Evolutionary conservation across 2,888 invertebrate genomes (phyloP), one percentile per base, ranked within the genome.

Genomic region (Tolmerus cingulatus): DNA sequence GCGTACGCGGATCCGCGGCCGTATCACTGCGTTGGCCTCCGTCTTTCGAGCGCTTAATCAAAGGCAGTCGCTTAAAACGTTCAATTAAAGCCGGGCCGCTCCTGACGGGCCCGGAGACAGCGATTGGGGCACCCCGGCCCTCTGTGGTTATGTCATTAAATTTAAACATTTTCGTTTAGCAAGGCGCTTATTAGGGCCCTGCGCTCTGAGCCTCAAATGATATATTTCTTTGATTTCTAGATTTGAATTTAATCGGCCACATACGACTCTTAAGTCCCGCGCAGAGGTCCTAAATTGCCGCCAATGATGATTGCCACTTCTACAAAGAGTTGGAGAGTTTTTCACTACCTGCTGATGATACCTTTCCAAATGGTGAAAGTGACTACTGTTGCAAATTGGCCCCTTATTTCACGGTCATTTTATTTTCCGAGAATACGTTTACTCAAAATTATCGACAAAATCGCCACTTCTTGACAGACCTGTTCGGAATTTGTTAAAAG

Each of bases 131-230:
- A 84, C 76, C 82, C 43, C 82, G 66, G 81, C 74, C 86, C 86
- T 82, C 88, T 88, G 87, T 88, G 66, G 81, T 88, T 88, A 88
- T 88, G 87, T 88, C 88, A 88, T 88, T 88, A 88, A 88, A 88
- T 14, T 87, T 88, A 88, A 88, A 87, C 86, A 86, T 88, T 88
- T 88, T 88, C 88, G 88, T 88, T 88, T 88, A 88, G 82, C 46
- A 57, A 82, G 84, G 86, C 86, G 55, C 51, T 88, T 78, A 88
- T 88, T 88, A 88, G 86, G 43, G 51, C 27, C 81, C 16, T 55
- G 66, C 86, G 37, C 51, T 43, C 79, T 51, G 66, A 55, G 74
- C 79, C 46, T 23, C 81, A 87, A 87, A 87, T 87, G 87, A 87
- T 87, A 87, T 86, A 87, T 87, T 87, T 86, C 81, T 81, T 30